Base-by-base conservation (phyloP, 2,888 invertebrate species). In the Lepidochrysops patricia region DNA sequence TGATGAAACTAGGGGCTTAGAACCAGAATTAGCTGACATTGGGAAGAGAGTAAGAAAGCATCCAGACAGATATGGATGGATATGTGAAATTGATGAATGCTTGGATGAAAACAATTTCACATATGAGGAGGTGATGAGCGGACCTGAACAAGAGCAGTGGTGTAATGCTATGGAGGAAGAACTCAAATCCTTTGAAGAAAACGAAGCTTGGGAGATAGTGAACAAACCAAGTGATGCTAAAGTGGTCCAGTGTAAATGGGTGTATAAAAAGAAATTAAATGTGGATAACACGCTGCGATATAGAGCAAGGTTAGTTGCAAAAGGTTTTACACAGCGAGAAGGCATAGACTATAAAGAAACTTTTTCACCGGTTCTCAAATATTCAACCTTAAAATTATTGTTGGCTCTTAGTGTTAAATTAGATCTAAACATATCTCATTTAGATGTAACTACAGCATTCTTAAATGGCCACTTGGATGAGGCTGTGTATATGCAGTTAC, bases 331-430 rank as follows among this genome's bases (percentile, higher is more conserved):
- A 29, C 62, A 60, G 43, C 26, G 25, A 6, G 35, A 29, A 54
- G 60, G 58, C 5, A 57, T 62, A 15, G 58, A 60, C 57, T 62
- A 58, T 60, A 50, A 60, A 35, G 62, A 62, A 50, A 64, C 58
- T 27, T 69, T 67, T 60, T 69, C 68, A 7, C 69, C 67, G 25
- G 67, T 69, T 12, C 29, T 68, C 13, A 27, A 60, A 13, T 60
- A 67, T 60, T 64, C 65, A 2, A 66, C 64, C 12, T 29, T 66
- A 32, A 67, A 23, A 59, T 52, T 60, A 48, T 62, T 63, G 32
- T 62, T 66, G 61, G 60, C 63, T 7, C 25, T 64, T 15, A 62
- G 29, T 64, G 57, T 65, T 62, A 52, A 66, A 25, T 63, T 62
- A 50, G 62, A 60, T 27, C 43, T 67, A 23, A 60, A 62, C 49